Evolutionary conservation across 2,797 vertebrate species (phyloP), one percentile per base, ranked within the genome.

Genomic region (Brotula barbata): DNA sequence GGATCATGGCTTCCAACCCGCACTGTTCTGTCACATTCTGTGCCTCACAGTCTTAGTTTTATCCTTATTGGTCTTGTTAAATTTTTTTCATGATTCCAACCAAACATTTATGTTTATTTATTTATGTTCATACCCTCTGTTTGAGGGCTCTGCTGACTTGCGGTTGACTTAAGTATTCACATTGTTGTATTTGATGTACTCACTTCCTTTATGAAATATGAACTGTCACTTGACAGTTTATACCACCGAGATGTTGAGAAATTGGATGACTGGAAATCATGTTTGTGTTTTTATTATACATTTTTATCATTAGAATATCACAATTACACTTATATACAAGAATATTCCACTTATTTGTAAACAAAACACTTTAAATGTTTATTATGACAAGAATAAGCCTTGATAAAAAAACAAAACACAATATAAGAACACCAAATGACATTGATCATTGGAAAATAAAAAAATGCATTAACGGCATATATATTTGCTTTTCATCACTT

Each of bases 381-480:
- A 46, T 49, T 13, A 57, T 46, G 15, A 45, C 23, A 15, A 47
- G 9, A 42, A 33, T 22, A 64, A 36, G 13, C 7, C 5, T 57
- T 51, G 11, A 55, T 48, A 49, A 40, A 72, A 78, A 77, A 60
- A 53, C 5, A 19, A 2, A 16, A 19, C 49, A 19, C 11, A 2
- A 0, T 6, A 52, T 39, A 68, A 50, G 36, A 25, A 13, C 9
- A 47, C 5, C 1, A 2, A 28, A 59, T n/a, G n/a, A 70, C 0
- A 41, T 59, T 42, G 1, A 11, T 68, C 1, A 48, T 49, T 73
- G 73, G 2, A 69, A 71, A 84, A 81, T 40, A 4, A 82, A 75
- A n/a, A 83, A 78, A 79, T 87, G 81, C 85, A 78, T 86, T 75
- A 44, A 77, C 22, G 61, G 45, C n/a, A n/a, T 75, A 63, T 17